phyloP scores from a whole-genome alignment of 92 coral and sea anemone genomes.

The Bergia sp. region DNA sequence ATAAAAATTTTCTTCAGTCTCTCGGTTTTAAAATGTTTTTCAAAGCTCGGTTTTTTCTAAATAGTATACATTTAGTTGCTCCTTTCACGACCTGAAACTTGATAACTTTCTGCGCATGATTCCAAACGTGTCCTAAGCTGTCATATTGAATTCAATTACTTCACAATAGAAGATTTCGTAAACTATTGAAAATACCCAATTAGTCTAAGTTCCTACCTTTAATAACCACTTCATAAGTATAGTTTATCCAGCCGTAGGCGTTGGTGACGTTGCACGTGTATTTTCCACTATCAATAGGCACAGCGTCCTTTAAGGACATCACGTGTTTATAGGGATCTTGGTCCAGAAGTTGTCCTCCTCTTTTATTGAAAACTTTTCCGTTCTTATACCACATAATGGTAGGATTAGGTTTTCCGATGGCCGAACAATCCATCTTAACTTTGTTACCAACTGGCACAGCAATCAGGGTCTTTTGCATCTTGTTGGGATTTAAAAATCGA shows the following conservation, averaged over 20 bases:
- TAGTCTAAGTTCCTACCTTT: conserved; percentile 64
- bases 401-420: conserved; percentile 80
- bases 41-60: too few relatives aligned
- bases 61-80: too few relatives aligned
- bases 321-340: conserved; percentile 41
- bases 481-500: conserved; percentile 48
- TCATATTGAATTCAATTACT: too few relatives aligned
- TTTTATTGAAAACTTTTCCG: conserved; percentile 50
- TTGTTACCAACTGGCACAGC: conserved; percentile 88
- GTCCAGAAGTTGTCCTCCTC: conserved; percentile 46
- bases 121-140: too few relatives aligned
- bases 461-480: conserved; percentile 51
- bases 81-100: too few relatives aligned
- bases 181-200: too few relatives aligned
- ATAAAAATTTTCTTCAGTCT: too few relatives aligned
- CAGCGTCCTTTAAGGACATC: conserved; percentile 55
- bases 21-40: too few relatives aligned
- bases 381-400: conserved; percentile 79
- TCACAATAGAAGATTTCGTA: too few relatives aligned
- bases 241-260: conserved; percentile 80
- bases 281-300: conserved; percentile 73
- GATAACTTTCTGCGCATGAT: too few relatives aligned
- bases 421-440: conserved; percentile 77
- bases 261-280: conserved; percentile 91
- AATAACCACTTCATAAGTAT: conserved; percentile 73